Evolutionary conservation across 2,113 vertebrate genomes (phyloP).

Genomic region (Irena cyanogastra): DNA sequence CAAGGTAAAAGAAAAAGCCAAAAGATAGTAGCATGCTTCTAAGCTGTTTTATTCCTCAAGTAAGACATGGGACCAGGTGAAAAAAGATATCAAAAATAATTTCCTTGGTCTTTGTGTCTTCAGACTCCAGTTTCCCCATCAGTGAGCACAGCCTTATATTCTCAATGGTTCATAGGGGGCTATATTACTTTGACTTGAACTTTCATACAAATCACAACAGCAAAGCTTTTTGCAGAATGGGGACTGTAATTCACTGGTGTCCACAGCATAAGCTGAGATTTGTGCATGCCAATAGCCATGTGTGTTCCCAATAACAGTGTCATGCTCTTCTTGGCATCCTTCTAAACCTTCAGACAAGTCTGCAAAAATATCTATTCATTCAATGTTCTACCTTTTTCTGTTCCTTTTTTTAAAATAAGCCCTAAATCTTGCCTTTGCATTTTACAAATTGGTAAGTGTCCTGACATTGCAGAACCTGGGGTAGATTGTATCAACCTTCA

Average conservation of each 20-base stretch:
- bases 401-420: background rate
- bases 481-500: constrained; percentile 40
- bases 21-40: background rate
- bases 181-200: background rate
- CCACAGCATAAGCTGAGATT: background rate
- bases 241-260: background rate
- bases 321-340: background rate
- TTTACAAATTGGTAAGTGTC: constrained; percentile 35
- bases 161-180: background rate
- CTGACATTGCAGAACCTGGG: constrained; percentile 5
- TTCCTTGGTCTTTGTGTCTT: background rate
- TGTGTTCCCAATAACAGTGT: background rate
- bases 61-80: background rate
- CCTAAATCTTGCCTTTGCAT: constrained; percentile 34
- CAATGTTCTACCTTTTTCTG: background rate
- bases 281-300: background rate
- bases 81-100: background rate
- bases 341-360: background rate
- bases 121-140: background rate
- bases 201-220: background rate
- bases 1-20: background rate
- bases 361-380: background rate
- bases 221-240: background rate
- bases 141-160: background rate
- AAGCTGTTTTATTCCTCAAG: background rate